Conservation (phyloP, 2,113 vertebrate genomes). For the Platichthys flesus region DNA sequence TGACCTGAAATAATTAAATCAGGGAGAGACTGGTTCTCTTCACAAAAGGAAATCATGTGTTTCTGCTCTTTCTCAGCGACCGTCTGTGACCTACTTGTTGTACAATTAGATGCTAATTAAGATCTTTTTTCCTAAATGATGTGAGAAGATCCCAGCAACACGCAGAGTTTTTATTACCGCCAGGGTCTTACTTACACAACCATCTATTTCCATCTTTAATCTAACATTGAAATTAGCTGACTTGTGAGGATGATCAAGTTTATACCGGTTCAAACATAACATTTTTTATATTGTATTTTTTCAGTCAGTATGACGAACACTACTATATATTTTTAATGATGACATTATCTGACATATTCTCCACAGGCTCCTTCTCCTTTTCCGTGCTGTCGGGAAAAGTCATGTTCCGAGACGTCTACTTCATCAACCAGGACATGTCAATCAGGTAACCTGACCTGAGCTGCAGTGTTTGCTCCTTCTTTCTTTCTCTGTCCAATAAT, state of each 20-base stretch:
- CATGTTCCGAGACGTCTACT: constrained; percentile 99
- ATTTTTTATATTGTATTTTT: neutral
- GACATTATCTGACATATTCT: constrained; percentile 1
- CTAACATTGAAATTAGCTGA: neutral
- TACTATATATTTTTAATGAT: neutral
- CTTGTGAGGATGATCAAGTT: neutral
- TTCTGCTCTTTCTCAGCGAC: constrained; percentile 5
- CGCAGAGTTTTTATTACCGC: neutral
- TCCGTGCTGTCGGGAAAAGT: constrained; percentile 98
- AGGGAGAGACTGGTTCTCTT: neutral
- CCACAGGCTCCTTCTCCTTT: constrained; percentile 95
- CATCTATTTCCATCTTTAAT: neutral
- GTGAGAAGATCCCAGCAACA: neutral
- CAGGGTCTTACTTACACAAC: neutral
- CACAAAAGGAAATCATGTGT: constrained; percentile 7
- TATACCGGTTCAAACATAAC: neutral
- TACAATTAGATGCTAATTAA: constrained; percentile 31
- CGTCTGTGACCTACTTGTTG: constrained; percentile 25
- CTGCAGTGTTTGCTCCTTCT: neutral
- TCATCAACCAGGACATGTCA: constrained; percentile 97
- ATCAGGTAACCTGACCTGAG: constrained; percentile 86
- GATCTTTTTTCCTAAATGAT: neutral
- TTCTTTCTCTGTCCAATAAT: neutral
- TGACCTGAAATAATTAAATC: constrained; percentile 9
- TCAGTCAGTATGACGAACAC: neutral